Evolutionary conservation across 2,797 vertebrate species (phyloP).

Genomic region (Hapalemur alaotrensis): DNA sequence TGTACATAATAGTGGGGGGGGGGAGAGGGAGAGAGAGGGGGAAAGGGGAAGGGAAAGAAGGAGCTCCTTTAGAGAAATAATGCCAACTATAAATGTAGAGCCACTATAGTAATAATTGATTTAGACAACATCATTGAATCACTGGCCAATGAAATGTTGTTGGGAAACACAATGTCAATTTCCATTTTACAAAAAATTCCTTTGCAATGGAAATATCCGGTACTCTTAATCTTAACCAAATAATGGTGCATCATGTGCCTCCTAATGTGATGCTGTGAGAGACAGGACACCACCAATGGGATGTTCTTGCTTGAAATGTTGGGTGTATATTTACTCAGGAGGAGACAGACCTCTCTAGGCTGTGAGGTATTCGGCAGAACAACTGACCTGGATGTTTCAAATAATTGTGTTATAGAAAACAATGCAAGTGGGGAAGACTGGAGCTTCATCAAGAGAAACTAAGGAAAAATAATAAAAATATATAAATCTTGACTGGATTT

Average conservation of each 20-base stretch:
- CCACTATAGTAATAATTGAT: neutral
- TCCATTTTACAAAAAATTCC: neutral
- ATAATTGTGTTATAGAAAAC: neutral
- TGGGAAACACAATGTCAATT: neutral
- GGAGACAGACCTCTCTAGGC: neutral
- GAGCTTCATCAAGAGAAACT: neutral
- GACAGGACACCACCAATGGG: fast-evolving
- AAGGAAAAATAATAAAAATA: neutral
- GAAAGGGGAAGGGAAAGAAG: fast-evolving
- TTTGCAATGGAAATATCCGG: neutral
- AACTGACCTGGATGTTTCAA: neutral
- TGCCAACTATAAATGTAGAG: neutral
- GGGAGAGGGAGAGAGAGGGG: too few species aligned
- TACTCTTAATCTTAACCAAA: neutral
- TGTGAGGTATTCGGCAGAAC: neutral
- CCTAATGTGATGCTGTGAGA: neutral
- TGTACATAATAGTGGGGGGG: neutral
- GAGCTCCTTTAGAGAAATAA: neutral
- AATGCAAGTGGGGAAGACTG: neutral
- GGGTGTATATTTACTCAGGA: neutral
- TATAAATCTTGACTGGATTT: neutral
- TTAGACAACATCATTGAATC: neutral
- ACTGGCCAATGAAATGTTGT: neutral
- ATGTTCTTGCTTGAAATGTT: neutral
- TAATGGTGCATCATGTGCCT: fast-evolving